Evolutionary conservation across 2,888 invertebrate species (phyloP).

Genomic region (Eledona agricola): DNA sequence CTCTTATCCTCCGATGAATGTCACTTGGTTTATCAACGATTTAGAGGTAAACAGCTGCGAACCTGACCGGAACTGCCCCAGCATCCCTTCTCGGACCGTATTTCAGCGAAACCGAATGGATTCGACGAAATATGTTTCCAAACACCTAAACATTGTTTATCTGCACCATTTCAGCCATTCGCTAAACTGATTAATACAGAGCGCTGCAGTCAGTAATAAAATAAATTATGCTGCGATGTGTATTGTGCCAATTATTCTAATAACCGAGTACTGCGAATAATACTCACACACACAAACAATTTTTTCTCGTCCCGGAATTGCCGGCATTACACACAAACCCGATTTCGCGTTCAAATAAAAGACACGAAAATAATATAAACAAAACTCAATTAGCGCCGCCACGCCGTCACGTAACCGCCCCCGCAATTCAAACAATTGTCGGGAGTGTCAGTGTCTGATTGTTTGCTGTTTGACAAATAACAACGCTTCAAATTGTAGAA

Average conservation of each 20-base stretch:
- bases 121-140: constrained; percentile 31
- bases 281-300: too few relatives aligned
- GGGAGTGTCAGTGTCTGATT: constrained; percentile 37
- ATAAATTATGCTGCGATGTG: constrained; percentile 36
- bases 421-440: constrained; percentile 40
- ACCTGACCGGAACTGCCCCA: background rate
- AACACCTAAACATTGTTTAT: constrained; percentile 32
- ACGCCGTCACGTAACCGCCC: constrained; percentile 27
- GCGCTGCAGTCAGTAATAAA: constrained; percentile 38
- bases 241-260: constrained; percentile 37
- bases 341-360: constrained; percentile 17
- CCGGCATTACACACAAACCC: constrained; percentile 17
- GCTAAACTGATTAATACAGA: constrained; percentile 32
- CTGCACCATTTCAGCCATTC: constrained; percentile 32
- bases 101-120: constrained; percentile 24
- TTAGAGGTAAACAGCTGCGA: constrained; percentile 60
- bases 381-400: constrained; percentile 30
- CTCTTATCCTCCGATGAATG: constrained; percentile 67
- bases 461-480: constrained; percentile 40
- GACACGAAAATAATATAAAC: constrained; percentile 21
- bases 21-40: constrained; percentile 67
- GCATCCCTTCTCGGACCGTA: constrained; percentile 4
- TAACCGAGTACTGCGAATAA: too few relatives aligned
- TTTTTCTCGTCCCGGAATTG: too few relatives aligned
- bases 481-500: constrained; percentile 38